Base-by-base conservation (phyloP, 1,140 invertebrate genomes). In the Drosophila ironensis region DNA sequence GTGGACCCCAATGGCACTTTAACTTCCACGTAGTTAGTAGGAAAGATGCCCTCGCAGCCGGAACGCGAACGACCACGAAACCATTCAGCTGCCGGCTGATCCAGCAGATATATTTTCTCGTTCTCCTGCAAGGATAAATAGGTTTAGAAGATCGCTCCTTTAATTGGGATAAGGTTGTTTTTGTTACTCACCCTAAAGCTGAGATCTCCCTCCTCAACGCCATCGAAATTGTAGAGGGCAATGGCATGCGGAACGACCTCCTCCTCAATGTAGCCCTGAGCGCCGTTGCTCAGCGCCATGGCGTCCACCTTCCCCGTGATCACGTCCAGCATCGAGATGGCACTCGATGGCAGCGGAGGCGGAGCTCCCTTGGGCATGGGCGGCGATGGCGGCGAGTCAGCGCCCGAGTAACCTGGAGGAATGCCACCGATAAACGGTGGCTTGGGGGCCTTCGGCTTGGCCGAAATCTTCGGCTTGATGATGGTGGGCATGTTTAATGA, bases 71-170 rank as follows among this genome's bases (percentile, higher is more conserved):
- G 92, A 2, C 96, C 96, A 54, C 93, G 93, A 53, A 95, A 86
- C 96, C 96, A 97, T 59, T 96, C 94, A n/a, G 93, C 91, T 76
- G 96, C 95, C 4, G 96, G 90, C 64, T 92, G 91, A 63, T 92
- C 91, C 41, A 94, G 77, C 53, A 97, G 90, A 54, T 93, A 91
- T 30, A 97, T 93, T 60, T 93, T 91, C 72, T 97, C 94, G 63
- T 92, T 93, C 30, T 91, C 92, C 95, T 96, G 48, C 7, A 91
- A 52, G 91, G 91, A 63, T 59, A 16, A 38, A 14, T 5, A 2
- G 1, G 11, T 4, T 28, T 17, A 9, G 2, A 12, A 27, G n/a
- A n/a, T n/a, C n/a, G n/a, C 20, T 22, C 20, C 2, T 22, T 22
- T 22, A n/a, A n/a, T 22, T 22, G 12, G 2, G 12, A 35, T 2